A percentile compares a stretch with the other conserved stretches of the same genome.
phyloP scores from a whole-genome alignment of 2,797 vertebrate genomes.

The Oreochromis mossambicus region DNA sequence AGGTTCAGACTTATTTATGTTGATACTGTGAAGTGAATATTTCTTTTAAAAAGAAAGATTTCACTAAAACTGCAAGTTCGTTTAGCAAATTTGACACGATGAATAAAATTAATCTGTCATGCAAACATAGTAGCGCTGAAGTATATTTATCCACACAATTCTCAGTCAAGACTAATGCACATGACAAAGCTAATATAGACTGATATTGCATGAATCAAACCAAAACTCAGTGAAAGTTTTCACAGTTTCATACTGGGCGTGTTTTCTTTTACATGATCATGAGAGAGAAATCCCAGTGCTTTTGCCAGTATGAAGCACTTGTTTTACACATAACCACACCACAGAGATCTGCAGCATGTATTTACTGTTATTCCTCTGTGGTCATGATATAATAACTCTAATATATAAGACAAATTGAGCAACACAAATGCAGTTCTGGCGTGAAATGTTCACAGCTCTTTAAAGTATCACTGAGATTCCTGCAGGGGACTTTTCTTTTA shows the following conservation, averaged over 20 bases:
- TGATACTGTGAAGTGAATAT: background rate
- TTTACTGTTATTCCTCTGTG: background rate
- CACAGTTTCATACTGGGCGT: background rate
- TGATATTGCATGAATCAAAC: accelerated
- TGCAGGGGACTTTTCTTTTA: background rate
- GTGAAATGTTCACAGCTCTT: background rate
- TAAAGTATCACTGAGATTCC: background rate
- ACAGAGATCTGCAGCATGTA: background rate
- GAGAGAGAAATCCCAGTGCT: background rate
- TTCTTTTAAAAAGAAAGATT: background rate
- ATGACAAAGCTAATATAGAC: accelerated
- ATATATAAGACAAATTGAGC: background rate
- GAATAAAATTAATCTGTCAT: background rate
- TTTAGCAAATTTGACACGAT: background rate
- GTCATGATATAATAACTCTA: background rate
- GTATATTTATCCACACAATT: too few species aligned
- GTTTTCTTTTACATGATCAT: background rate
- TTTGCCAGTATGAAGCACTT: background rate
- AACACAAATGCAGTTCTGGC: background rate
- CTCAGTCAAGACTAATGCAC: background rate
- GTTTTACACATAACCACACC: background rate
- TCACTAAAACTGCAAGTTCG: background rate
- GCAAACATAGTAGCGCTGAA: background rate
- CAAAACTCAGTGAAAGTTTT: background rate
- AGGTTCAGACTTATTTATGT: background rate